phyloP scores from a whole-genome alignment of 2,888 invertebrate genomes.

The Lasioglossum vierecki region DNA sequence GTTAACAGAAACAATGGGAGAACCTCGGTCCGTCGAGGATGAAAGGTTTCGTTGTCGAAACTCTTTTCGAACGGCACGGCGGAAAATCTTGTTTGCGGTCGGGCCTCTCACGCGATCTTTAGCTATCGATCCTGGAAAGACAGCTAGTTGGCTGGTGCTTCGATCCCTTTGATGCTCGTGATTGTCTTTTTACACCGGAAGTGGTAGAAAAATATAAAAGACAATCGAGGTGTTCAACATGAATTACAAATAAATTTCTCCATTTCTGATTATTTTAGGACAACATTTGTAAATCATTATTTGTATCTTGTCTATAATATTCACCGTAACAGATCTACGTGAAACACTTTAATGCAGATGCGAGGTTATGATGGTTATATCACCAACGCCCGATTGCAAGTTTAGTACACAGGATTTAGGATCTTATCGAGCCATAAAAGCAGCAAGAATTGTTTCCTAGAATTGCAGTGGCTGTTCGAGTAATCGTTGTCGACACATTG shows the following conservation, averaged over 20 bases:
- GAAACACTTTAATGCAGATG: background rate
- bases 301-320: background rate
- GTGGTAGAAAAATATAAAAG: background rate
- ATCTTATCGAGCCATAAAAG: background rate
- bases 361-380: background rate
- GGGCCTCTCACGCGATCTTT: background rate
- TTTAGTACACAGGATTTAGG: background rate
- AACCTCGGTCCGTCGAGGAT: background rate
- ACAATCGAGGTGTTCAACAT: background rate
- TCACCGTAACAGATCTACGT: background rate
- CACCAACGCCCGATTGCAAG: background rate
- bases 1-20: background rate
- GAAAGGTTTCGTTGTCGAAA: background rate
- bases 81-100: constrained; percentile 1
- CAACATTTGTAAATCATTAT: background rate
- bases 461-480: background rate
- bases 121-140: background rate
- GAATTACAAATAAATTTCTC: background rate
- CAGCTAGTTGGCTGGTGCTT: background rate
- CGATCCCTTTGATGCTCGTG: background rate
- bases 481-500: background rate
- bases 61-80: background rate
- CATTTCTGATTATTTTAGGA: background rate
- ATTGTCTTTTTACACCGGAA: background rate
- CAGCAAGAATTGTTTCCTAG: background rate